Conservation (phyloP, 1,140 invertebrate species). For the Drosophila miranda region DNA sequence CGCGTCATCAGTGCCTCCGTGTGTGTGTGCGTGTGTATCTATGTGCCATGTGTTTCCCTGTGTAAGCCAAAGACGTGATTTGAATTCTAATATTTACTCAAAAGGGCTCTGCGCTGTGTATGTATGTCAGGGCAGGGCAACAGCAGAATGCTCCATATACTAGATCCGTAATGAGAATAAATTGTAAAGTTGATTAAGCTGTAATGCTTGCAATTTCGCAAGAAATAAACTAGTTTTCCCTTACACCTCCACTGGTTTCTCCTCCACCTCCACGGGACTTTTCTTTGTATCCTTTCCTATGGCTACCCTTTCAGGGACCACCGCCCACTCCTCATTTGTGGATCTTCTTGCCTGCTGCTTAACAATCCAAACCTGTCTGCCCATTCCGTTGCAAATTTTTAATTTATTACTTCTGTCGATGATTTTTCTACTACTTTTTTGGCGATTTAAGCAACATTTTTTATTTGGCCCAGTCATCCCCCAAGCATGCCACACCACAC, state of each 20-base stretch:
- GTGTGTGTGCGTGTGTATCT: conserved; percentile 1
- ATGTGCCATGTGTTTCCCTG: conserved; percentile 5
- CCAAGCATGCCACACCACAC: conserved; percentile 16
- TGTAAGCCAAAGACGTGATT: conserved; percentile 73
- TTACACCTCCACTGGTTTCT: too few species aligned
- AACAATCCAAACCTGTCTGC: conserved; percentile 66
- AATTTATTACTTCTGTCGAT: conserved; percentile 82
- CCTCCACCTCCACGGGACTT: too few species aligned
- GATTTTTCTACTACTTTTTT: conserved; percentile 81
- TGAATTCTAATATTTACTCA: conserved; percentile 67
- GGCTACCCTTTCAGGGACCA: conserved; percentile 3
- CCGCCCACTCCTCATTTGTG: too few species aligned
- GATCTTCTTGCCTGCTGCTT: conserved; percentile 50
- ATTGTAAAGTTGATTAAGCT: conserved; percentile 30
- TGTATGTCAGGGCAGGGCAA: conserved; percentile 43
- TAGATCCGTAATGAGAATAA: conserved; percentile 2
- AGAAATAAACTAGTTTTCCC: too few species aligned
- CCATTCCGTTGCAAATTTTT: conserved; percentile 62
- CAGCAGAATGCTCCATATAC: conserved; percentile 12
- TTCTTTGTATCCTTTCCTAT: background rate
- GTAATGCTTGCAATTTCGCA: too few species aligned
- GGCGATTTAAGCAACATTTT: conserved; percentile 71
- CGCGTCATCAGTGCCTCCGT: conserved; percentile 26
- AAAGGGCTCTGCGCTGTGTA: conserved; percentile 49
- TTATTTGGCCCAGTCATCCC: conserved; percentile 32